A percentile compares a stretch with the other conserved stretches of the same genome.
Conservation (phyloP, 2,888 invertebrate species). For the Phania funesta region DNA sequence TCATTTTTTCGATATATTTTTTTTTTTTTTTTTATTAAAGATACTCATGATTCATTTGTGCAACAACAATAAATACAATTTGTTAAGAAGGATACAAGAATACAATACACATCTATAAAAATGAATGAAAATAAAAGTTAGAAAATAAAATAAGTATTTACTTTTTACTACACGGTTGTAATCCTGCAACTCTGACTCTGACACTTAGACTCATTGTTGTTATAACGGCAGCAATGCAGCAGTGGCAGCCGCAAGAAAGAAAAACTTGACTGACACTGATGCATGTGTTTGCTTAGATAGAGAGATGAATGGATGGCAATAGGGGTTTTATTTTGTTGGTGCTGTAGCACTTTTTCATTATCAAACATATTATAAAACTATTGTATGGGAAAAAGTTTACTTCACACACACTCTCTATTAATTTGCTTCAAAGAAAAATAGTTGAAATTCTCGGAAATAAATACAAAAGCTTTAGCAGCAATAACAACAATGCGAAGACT, state of each 20-base stretch:
- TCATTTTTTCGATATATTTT: not conserved
- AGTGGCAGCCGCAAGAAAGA: not conserved
- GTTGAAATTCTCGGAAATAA: not conserved
- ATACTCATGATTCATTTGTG: slow-evolving; percentile 24
- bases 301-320: slow-evolving; percentile 7
- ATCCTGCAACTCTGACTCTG: slow-evolving; percentile 29
- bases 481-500: not conserved
- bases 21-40: not conserved
- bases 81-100: not conserved
- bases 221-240: not conserved
- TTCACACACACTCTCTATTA: slow-evolving; percentile 4
- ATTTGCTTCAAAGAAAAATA: not conserved
- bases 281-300: slow-evolving; percentile 37
- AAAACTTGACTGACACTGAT: slow-evolving; percentile 43
- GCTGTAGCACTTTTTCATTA: not conserved
- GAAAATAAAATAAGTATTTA: not conserved
- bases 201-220: slow-evolving; percentile 32
- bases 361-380: not conserved
- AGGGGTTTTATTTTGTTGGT: slow-evolving; percentile 8
- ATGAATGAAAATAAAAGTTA: not conserved
- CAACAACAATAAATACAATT: not conserved
- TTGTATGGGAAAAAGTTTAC: not conserved
- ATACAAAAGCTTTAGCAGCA: not conserved
- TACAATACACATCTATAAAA: not conserved
- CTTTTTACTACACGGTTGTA: slow-evolving; percentile 13